phyloP scores from a whole-genome alignment of 2,113 vertebrate genomes.

The Alethe castanea region DNA sequence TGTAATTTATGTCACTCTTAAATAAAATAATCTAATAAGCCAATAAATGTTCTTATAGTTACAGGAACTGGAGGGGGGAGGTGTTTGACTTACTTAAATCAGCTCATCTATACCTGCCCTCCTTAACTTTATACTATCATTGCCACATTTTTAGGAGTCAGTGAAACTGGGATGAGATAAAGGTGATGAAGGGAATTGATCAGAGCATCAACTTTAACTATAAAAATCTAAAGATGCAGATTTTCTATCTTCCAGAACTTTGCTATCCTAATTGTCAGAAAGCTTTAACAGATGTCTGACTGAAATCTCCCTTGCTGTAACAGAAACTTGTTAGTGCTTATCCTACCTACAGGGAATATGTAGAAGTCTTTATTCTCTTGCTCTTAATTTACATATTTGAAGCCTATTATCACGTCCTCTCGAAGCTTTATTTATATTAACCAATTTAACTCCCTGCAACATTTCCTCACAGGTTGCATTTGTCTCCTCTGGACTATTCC shows the following conservation, averaged over 20 bases:
- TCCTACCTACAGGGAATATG: not conserved
- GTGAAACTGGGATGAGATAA: not conserved
- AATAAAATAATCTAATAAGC: not conserved
- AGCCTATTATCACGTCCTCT: not conserved
- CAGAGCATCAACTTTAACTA: not conserved
- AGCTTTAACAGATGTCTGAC: not conserved
- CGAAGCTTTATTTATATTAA: not conserved
- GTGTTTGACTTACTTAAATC: not conserved
- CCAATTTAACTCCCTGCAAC: not conserved
- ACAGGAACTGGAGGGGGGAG: not conserved
- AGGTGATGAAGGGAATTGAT: not conserved
- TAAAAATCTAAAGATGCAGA: not conserved
- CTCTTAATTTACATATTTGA: not conserved
- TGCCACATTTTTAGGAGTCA: not conserved
- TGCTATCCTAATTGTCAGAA: not conserved
- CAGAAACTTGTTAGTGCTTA: not conserved
- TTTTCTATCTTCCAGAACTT: not conserved
- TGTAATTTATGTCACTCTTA: not conserved
- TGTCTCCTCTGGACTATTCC: not conserved
- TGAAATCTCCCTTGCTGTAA: not conserved
- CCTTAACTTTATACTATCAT: not conserved
- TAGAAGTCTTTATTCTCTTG: not conserved
- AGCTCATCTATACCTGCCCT: not conserved
- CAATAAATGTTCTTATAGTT: not conserved
- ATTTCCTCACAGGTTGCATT: not conserved